Conservation (phyloP, 2,888 invertebrate genomes). For the Pachliopta kotzebuea region DNA sequence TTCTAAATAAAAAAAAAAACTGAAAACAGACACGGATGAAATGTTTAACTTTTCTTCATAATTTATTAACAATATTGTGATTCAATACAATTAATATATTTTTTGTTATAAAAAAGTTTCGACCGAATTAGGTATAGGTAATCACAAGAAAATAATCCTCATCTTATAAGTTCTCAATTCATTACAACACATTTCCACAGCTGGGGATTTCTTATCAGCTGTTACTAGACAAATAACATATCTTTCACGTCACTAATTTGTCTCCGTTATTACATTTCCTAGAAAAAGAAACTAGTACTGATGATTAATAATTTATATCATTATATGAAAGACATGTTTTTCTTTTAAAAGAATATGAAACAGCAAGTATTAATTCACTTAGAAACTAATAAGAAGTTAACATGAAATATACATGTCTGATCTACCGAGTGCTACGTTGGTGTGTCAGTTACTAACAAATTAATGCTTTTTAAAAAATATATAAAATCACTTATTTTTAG, state of each 20-base stretch:
- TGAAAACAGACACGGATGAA: too few species aligned
- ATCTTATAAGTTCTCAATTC: neutral
- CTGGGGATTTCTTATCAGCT: neutral
- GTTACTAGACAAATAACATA: neutral
- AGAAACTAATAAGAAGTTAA: too few species aligned
- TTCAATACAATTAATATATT: neutral
- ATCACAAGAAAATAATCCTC: neutral
- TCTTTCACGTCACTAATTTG: neutral
- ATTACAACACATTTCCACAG: neutral
- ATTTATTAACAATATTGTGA: neutral
- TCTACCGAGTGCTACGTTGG: too few species aligned
- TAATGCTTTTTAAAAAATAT: too few species aligned
- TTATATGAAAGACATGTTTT: too few species aligned
- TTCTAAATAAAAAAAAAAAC: too few species aligned
- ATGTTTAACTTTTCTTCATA: too few species aligned
- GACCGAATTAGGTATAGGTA: neutral
- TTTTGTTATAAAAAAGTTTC: neutral
- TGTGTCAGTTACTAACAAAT: too few species aligned
- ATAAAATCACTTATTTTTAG: neutral
- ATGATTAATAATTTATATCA: neutral
- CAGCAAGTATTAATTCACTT: too few species aligned
- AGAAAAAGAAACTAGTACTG: neutral
- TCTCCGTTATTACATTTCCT: neutral
- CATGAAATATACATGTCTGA: too few species aligned
- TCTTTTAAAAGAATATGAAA: too few species aligned